Base-by-base conservation (phyloP, 2,797 vertebrate species). In the Melanotaenia parkinsoni region DNA sequence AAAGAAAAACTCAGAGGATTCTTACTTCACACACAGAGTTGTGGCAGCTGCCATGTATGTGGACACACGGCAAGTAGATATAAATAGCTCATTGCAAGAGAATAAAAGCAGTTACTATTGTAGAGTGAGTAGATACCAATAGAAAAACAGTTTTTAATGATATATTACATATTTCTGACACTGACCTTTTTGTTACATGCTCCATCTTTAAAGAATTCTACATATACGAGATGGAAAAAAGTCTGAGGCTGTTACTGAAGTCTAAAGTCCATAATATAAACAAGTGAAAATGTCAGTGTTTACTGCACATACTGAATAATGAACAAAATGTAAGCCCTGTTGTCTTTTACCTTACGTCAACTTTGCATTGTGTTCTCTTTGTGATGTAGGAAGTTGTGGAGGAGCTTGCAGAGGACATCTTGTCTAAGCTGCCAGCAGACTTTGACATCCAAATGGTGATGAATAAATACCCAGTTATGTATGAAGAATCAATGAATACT, bases 401-500 rank as follows among this genome's bases (percentile, higher is more conserved):
- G 75, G 97, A 97, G 20, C 86, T 98, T 83, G 96, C 95, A 3
- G 94, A 94, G 62, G 96, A 97, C 79, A 94, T 98, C 71, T 89
- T 99, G 28, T 95, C 95, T 53, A 98, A 96, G 87, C 91, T 99
- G 10, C 97, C 96, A 13, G 65, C 56, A 3, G 94, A 95, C 77
- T 98, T 97, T 90, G 89, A 98, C 76, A 63, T 96, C 38, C 86
- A 96, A 76, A 79, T 81, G 63, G 94, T 98, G 77, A 94, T 96
- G 65, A 86, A 90, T 8, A 82, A 88, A 80, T 98, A 98, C 76
- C 97, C 96, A 1, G 95, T 98, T 32, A 84, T 95, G 79, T 98
- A 98, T 59, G 92, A 96, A 45, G 96, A 98, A 76, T 98, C 97
- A 14, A 98, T 99, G 98, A 98, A 98, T 71, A 97, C 97, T 0